These are phyloP conservation scores for Pavo muticus DNA, from an alignment of 2,113 vertebrate species.

Conservation along the genomic window DNA sequence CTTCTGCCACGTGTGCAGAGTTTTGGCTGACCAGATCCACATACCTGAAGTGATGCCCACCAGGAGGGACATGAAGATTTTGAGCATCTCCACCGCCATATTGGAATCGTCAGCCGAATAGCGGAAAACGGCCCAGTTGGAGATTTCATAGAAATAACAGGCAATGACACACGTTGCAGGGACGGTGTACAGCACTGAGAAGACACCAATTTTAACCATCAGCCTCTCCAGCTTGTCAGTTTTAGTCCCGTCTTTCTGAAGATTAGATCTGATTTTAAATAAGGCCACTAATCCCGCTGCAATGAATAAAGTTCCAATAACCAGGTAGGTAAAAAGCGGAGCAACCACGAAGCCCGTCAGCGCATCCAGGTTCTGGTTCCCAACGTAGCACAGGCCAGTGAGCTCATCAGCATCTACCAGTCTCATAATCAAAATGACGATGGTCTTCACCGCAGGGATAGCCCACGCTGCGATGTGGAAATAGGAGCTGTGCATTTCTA, in stretches of 20 bases:
- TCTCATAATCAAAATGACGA: slow-evolving; percentile 98
- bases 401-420: slow-evolving; percentile 95
- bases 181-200: slow-evolving; percentile 98
- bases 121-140: slow-evolving; percentile 92
- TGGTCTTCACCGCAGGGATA: slow-evolving; percentile 97
- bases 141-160: slow-evolving; percentile 97
- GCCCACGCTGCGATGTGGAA: slow-evolving; percentile 99
- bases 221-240: slow-evolving; percentile 97
- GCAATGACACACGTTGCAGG: slow-evolving; percentile 96
- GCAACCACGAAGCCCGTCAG: slow-evolving; percentile 97
- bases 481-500: slow-evolving; percentile 99
- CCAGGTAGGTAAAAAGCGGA: slow-evolving; percentile 94
- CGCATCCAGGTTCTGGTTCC: slow-evolving; percentile 94
- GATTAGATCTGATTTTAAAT: slow-evolving; percentile 98
- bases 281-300: slow-evolving; percentile 95
- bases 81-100: slow-evolving; percentile 96
- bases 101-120: slow-evolving; percentile 90
- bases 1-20: slow-evolving; percentile 97
- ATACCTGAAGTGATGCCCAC: slow-evolving; percentile 98
- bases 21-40: slow-evolving; percentile 99
- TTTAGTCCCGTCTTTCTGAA: slow-evolving; percentile 98
- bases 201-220: slow-evolving; percentile 99
- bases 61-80: slow-evolving; percentile 97
- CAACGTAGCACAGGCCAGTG: slow-evolving; percentile 95
- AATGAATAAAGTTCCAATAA: slow-evolving; percentile 97